Conservation (phyloP, 2,797 vertebrate species). For the Chelmon rostratus region DNA sequence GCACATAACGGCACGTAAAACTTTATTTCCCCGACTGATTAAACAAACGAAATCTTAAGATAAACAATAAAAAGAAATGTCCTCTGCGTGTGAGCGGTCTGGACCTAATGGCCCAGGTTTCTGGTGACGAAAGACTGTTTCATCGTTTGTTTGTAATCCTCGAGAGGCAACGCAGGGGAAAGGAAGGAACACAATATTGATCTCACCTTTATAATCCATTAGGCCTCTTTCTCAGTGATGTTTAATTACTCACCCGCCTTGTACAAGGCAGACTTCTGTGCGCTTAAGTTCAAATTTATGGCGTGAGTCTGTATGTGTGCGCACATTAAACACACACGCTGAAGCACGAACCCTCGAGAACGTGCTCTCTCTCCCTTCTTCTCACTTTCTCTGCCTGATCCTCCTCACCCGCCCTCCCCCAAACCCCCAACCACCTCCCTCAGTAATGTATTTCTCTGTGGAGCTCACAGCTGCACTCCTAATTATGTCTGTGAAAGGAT, state of each 20-base stretch:
- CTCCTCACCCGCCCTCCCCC: background rate
- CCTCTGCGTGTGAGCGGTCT: background rate
- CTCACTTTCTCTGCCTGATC: conserved; percentile 34
- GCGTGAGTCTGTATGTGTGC: background rate
- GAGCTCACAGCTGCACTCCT: conserved; percentile 40
- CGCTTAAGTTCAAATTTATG: conserved; percentile 33
- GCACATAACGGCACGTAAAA: no score
- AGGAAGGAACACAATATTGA: conserved; percentile 20
- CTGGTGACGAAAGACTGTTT: background rate
- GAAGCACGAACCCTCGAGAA: conserved; percentile 1
- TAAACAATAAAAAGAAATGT: no score
- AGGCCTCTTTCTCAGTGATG: conserved; percentile 23
- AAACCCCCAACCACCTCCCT: conserved; percentile 24
- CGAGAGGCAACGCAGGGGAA: background rate
- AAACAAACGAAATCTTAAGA: no score
- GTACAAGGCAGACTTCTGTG: conserved; percentile 1
- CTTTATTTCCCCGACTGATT: no score
- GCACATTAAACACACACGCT: conserved; percentile 12
- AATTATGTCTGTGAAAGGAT: conserved; percentile 37
- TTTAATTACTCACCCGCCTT: conserved; percentile 51
- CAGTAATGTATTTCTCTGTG: conserved; percentile 44
- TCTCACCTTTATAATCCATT: conserved; percentile 40
- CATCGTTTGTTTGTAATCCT: conserved; percentile 18
- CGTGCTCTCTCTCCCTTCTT: conserved; percentile 17
- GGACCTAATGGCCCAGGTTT: background rate